These are phyloP conservation scores for Apeira syringaria DNA, from an alignment of 2,888 invertebrate species.

Conservation along the genomic window DNA sequence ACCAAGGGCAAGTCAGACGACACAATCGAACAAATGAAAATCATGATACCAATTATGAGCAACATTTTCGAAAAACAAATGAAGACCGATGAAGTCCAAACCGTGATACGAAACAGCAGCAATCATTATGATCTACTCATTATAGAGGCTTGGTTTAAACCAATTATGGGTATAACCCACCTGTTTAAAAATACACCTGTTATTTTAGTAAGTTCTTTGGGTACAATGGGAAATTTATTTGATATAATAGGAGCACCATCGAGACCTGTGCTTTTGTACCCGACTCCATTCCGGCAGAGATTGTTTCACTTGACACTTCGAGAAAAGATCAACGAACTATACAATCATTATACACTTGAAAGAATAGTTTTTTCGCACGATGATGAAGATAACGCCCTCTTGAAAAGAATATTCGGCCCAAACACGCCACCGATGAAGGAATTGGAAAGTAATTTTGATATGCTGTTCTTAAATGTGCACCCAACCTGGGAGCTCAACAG, in stretches of 20 bases:
- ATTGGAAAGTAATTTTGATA: constrained; percentile 22
- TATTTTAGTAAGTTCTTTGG: constrained; percentile 1
- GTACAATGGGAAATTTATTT: not conserved
- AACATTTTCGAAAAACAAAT: constrained; percentile 14
- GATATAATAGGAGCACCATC: constrained; percentile 2
- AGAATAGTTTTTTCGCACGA: not conserved
- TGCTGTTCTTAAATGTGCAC: constrained; percentile 36
- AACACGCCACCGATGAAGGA: constrained; percentile 13
- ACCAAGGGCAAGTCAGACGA: not conserved
- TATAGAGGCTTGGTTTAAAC: constrained; percentile 1
- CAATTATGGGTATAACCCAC: constrained; percentile 2
- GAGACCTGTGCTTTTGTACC: constrained; percentile 3
- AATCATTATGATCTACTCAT: constrained; percentile 9
- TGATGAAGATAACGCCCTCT: not conserved
- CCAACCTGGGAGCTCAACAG: constrained; percentile 41
- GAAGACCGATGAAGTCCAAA: constrained; percentile 7
- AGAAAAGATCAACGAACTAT: constrained; percentile 19
- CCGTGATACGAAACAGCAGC: not conserved
- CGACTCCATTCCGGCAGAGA: constrained; percentile 4
- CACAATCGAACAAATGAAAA: not conserved
- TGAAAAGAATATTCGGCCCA: constrained; percentile 18
- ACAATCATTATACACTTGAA: constrained; percentile 5
- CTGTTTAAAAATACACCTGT: constrained; percentile 5
- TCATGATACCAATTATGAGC: not conserved
- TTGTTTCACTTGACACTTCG: constrained; percentile 6